phyloP scores from a whole-genome alignment of 2,113 vertebrate species.

The Anarrhichthys ocellatus region DNA sequence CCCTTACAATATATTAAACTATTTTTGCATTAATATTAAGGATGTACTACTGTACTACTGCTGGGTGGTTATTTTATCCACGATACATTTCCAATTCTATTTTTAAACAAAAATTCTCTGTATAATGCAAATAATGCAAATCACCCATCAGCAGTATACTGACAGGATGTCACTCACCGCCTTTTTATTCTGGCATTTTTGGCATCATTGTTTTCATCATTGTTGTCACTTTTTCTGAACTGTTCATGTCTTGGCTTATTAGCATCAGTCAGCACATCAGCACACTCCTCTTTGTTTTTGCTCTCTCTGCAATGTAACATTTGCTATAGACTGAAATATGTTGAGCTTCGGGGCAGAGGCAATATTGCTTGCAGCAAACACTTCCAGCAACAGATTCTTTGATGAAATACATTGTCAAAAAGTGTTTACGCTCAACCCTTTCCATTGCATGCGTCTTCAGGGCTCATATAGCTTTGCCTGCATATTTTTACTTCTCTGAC shows the following conservation, averaged over 20 bases:
- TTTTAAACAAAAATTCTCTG: background rate
- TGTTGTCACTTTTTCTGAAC: background rate
- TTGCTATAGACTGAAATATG: slow-evolving; percentile 15
- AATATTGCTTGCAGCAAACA: slow-evolving; percentile 38
- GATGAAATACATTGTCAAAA: slow-evolving; percentile 45
- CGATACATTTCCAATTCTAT: background rate
- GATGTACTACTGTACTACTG: background rate
- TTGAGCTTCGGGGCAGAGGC: slow-evolving; percentile 28
- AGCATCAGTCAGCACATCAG: slow-evolving; percentile 42
- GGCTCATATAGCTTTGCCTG: slow-evolving; percentile 49
- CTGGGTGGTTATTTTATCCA: background rate
- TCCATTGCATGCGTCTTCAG: slow-evolving; percentile 16
- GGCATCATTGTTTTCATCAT: slow-evolving; percentile 6
- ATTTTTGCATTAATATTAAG: background rate
- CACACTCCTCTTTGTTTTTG: slow-evolving; percentile 52
- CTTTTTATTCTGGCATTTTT: background rate
- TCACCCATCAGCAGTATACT: background rate
- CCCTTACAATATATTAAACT: no score
- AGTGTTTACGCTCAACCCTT: slow-evolving; percentile 38
- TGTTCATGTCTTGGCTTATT: slow-evolving; percentile 11
- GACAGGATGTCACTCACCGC: background rate
- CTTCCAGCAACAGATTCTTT: slow-evolving; percentile 43
- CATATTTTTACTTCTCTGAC: slow-evolving; percentile 44
- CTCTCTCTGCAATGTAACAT: slow-evolving; percentile 47
- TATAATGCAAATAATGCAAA: background rate